Evolutionary conservation across 2,888 invertebrate species (phyloP).

Genomic region (Amblyjoppa proteus): DNA sequence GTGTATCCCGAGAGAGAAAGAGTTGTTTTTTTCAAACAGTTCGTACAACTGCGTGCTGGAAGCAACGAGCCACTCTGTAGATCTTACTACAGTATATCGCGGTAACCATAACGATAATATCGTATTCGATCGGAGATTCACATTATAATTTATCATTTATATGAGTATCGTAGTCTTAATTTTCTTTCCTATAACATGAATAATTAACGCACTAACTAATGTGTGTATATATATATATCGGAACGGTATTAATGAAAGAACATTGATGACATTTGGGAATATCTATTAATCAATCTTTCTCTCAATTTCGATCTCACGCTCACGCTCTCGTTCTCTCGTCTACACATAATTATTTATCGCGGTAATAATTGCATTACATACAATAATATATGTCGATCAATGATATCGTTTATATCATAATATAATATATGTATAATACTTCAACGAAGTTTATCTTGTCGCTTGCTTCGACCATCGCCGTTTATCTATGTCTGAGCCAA

Average conservation of each 20-base stretch:
- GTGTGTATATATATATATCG: conserved; percentile 65
- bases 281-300: conserved; percentile 69
- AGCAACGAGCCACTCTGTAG: conserved; percentile 66
- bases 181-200: conserved; percentile 75
- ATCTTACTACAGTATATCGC: conserved; percentile 72
- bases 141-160: conserved; percentile 71
- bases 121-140: conserved; percentile 73
- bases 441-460: conserved; percentile 76
- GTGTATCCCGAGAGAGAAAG: conserved; percentile 17
- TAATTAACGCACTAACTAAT: conserved; percentile 79
- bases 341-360: conserved; percentile 58
- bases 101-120: conserved; percentile 75
- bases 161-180: conserved; percentile 77
- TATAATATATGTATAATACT: conserved; percentile 77
- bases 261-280: conserved; percentile 73
- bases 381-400: conserved; percentile 53
- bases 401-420: conserved; percentile 61
- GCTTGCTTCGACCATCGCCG: conserved; percentile 43
- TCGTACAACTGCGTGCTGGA: conserved; percentile 60
- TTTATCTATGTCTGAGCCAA: conserved; percentile 30
- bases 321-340: conserved; percentile 64
- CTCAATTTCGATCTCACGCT: conserved; percentile 60
- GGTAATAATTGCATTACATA: conserved; percentile 59
- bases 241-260: conserved; percentile 80
- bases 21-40: conserved; percentile 10